A percentile compares a stretch with the other conserved stretches of the same genome.
Conservation (phyloP, 2,888 invertebrate genomes). For the Merodon equestris region DNA sequence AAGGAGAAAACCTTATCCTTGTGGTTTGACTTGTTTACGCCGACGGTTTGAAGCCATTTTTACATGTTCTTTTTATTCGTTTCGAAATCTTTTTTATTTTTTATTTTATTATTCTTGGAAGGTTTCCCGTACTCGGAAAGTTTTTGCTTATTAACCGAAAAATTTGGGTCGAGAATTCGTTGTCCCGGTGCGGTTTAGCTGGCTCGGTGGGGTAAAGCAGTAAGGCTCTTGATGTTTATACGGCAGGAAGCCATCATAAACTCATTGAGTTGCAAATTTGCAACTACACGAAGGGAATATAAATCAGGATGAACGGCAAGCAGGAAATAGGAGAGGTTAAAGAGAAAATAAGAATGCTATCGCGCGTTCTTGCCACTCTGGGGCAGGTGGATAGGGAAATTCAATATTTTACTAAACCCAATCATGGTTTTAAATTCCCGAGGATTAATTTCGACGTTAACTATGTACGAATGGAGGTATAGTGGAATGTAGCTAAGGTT, state of each 20-base stretch:
- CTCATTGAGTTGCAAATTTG: conserved; percentile 63
- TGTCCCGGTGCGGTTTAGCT: conserved; percentile 28
- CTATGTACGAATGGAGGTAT: no score
- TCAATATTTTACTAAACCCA: conserved; percentile 57
- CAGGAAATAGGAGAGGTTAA: conserved; percentile 30
- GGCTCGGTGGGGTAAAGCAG: conserved; percentile 2
- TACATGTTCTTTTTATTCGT: conserved; percentile 23
- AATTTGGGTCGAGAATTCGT: conserved; percentile 44
- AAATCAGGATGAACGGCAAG: conserved; percentile 44
- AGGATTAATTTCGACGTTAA: conserved; percentile 44
- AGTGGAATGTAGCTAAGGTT: conserved; percentile 13
- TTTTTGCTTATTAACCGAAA: conserved; percentile 8
- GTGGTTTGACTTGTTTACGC: conserved; percentile 48
- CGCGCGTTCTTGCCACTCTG: conserved; percentile 2
- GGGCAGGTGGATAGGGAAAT: conserved; percentile 25
- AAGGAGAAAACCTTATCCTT: conserved; percentile 9
- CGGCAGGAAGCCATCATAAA: conserved; percentile 52
- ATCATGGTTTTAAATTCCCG: conserved; percentile 54
- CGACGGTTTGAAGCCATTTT: conserved; percentile 35
- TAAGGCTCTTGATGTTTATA: no score
- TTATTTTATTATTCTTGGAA: no score
- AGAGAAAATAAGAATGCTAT: no score
- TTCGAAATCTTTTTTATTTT: no score
- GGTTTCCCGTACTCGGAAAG: no score
- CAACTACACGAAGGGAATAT: conserved; percentile 43